phyloP scores from a whole-genome alignment of 2,113 vertebrate genomes.

The Trematocara stigmaticum region DNA sequence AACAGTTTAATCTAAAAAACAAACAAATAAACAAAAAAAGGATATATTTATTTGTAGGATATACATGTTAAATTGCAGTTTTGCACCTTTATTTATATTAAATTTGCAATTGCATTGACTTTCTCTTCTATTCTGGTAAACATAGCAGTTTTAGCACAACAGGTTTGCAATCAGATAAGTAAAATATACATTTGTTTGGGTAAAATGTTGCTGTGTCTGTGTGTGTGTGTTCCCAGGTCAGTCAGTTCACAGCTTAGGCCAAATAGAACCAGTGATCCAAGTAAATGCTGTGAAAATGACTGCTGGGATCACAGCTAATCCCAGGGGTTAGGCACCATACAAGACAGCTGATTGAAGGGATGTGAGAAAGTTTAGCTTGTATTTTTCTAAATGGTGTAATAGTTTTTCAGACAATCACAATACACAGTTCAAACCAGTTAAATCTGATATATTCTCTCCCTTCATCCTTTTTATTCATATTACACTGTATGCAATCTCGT shows the following conservation, averaged over 20 bases:
- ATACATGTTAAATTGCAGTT: neutral
- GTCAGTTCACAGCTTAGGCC: neutral
- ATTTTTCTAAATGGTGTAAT: neutral
- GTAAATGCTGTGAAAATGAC: conserved; percentile 5
- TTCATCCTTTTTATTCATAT: neutral
- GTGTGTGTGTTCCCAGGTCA: neutral
- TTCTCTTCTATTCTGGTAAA: neutral
- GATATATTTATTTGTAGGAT: neutral
- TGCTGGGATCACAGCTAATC: neutral
- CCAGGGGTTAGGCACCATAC: neutral
- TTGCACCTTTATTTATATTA: neutral
- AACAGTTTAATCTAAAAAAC: neutral
- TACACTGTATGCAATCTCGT: neutral
- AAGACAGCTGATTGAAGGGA: neutral
- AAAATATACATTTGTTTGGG: neutral
- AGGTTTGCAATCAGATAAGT: neutral
- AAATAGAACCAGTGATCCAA: neutral
- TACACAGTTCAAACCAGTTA: neutral
- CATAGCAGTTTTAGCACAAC: neutral
- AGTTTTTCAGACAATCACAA: neutral
- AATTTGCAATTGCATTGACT: neutral
- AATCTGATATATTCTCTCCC: neutral
- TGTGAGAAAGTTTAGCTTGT: neutral
- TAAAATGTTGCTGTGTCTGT: neutral
- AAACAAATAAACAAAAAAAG: neutral